Evolutionary conservation across 1,140 invertebrate genomes (phyloP), one percentile per base, ranked within the genome.

Genomic region (Musca vetustissima): DNA sequence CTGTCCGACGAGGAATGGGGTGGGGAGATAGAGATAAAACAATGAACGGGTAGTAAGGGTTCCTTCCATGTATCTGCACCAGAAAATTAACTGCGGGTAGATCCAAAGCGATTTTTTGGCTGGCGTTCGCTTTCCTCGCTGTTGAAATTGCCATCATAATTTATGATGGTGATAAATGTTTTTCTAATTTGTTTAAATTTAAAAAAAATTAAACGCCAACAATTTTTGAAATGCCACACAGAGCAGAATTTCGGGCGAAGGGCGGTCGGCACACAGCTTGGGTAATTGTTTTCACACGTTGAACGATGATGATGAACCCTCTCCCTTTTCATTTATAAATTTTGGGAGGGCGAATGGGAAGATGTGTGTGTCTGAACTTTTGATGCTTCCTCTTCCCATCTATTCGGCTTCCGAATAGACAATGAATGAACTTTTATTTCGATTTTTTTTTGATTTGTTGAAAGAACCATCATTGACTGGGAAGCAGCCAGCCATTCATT

Each of bases 101-200:
- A n/a, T n/a, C 21, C 21, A 52, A 52, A 52, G 14, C n/a, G n/a
- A n/a, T n/a, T 55, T 28, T 28, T 28, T 8, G 28, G 28, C 28
- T 28, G 28, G 28, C 28, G 53, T 24, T 55, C 13, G 22, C n/a
- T 21, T 9, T 4, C 13, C 1, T 43, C 11, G 53, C 14, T 55
- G 53, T 21, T 43, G 36, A 43, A 43, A 43, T 55, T 61, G 57
- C 57, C 57, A 61, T 61, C 57, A 61, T 61, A 61, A 61, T 61
- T 61, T 61, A 61, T 61, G 57, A 43, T 61, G 57, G 57, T 61
- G 57, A 61, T 61, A 61, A 61, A 61, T 61, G 57, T 61, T 61
- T 36, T 61, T 59, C 17, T 21, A 61, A 61, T 61, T 61, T 61
- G 57, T 61, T 61, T 36, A 61, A 61, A 43, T 61, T 61, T 36